These are phyloP conservation scores for Lonchura striata DNA, from an alignment of 2,113 vertebrate genomes.

Conservation along the genomic window DNA sequence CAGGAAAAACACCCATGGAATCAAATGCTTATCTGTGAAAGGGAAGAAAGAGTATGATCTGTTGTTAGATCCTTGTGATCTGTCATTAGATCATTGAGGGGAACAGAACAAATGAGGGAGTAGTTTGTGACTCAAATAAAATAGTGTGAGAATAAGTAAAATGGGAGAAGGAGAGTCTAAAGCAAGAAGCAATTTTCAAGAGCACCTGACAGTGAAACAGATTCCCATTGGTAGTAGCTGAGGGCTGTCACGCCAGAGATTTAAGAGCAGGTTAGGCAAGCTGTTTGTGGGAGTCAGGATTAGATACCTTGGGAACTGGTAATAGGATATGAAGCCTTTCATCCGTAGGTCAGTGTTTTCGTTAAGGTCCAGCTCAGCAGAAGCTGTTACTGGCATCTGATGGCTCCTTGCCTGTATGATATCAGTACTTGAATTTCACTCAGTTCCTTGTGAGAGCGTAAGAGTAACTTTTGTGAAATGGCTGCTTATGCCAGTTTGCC, in stretches of 20 bases:
- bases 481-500: background rate
- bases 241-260: background rate
- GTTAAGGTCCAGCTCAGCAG: background rate
- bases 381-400: background rate
- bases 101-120: background rate
- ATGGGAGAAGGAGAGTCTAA: background rate
- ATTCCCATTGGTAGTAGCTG: background rate
- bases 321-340: slow-evolving; percentile 42
- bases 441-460: background rate
- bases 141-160: background rate
- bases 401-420: slow-evolving; percentile 2
- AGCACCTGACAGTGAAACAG: background rate
- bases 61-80: background rate
- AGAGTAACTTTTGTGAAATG: background rate
- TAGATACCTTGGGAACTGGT: slow-evolving; percentile 29
- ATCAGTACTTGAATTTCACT: background rate
- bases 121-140: background rate
- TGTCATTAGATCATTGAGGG: background rate
- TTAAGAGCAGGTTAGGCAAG: background rate
- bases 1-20: background rate
- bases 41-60: background rate
- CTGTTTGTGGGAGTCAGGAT: slow-evolving; percentile 6
- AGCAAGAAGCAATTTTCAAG: background rate
- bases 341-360: background rate
- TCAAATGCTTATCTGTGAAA: background rate